phyloP scores from a whole-genome alignment of 2,113 vertebrate species.

The Synodontis membranacea region DNA sequence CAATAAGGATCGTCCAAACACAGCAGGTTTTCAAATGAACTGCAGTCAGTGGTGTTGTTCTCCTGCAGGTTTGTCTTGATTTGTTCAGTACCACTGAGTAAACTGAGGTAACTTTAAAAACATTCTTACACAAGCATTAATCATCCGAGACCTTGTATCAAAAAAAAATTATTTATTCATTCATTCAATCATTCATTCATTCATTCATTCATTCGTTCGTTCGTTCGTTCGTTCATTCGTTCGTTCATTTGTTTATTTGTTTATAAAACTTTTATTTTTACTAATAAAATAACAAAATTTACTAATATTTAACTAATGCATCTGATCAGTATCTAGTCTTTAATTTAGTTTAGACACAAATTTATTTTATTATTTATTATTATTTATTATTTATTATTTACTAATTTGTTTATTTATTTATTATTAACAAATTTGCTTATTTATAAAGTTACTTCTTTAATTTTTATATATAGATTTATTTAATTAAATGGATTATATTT shows the following conservation, averaged over 20 bases:
- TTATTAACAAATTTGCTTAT: too few relatives aligned
- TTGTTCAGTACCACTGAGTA: neutral
- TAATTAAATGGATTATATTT: too few relatives aligned
- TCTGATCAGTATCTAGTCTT: too few relatives aligned
- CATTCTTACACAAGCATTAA: neutral
- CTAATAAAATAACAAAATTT: too few relatives aligned
- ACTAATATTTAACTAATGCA: too few relatives aligned
- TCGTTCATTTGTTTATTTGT: neutral
- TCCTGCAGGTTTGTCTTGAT: neutral
- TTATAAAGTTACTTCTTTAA: too few relatives aligned
- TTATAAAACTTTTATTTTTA: neutral
- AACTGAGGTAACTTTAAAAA: neutral
- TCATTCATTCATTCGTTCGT: neutral
- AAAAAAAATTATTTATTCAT: neutral
- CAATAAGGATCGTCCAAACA: slow-evolving; percentile 16
- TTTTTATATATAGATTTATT: too few relatives aligned
- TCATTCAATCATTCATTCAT: neutral
- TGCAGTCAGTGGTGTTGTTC: neutral
- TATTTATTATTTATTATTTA: too few relatives aligned
- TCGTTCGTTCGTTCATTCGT: too few relatives aligned
- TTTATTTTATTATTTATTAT: too few relatives aligned
- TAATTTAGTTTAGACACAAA: too few relatives aligned
- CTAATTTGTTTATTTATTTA: too few relatives aligned
- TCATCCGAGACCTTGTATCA: neutral
- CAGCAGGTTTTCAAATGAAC: neutral